These are phyloP conservation scores for Vulpes ferrilata DNA, from an alignment of 2,113 vertebrate genomes.

Conservation along the genomic window DNA sequence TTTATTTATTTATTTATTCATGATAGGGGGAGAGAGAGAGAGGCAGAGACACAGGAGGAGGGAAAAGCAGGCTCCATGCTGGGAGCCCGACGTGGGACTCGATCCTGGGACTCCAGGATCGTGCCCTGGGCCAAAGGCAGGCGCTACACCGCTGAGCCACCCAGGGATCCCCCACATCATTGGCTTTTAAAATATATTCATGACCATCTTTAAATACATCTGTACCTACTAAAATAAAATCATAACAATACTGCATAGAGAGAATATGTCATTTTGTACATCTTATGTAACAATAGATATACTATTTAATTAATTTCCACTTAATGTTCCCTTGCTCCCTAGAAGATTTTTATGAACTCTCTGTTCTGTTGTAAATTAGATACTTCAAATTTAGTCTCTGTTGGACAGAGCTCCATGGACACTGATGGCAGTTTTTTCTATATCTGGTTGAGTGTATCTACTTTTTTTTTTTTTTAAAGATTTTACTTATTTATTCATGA, in stretches of 20 bases:
- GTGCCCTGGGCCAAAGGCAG: too few relatives aligned
- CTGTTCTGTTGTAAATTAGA: not conserved
- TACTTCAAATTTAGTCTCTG: not conserved
- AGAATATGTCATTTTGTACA: not conserved
- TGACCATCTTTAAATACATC: slow-evolving; percentile 7
- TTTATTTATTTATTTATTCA: too few relatives aligned
- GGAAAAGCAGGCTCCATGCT: too few relatives aligned
- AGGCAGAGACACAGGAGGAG: too few relatives aligned
- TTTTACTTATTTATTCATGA: too few relatives aligned
- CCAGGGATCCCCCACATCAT: not conserved
- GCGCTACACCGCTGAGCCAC: too few relatives aligned
- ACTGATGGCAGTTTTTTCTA: not conserved
- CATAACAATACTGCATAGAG: not conserved
- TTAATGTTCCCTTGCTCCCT: not conserved
- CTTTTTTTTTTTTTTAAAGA: too few relatives aligned
- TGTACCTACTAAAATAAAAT: not conserved
- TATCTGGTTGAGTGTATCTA: not conserved
- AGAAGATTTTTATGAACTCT: not conserved
- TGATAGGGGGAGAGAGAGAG: too few relatives aligned
- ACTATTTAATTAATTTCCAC: not conserved
- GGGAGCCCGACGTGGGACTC: too few relatives aligned
- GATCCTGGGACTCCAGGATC: too few relatives aligned
- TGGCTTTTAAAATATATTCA: not conserved
- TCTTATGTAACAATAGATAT: not conserved
- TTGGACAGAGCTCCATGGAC: not conserved